Evolutionary conservation across 1,140 invertebrate genomes (phyloP), one percentile per base, ranked within the genome.

Genomic region (Colletes gigas): DNA sequence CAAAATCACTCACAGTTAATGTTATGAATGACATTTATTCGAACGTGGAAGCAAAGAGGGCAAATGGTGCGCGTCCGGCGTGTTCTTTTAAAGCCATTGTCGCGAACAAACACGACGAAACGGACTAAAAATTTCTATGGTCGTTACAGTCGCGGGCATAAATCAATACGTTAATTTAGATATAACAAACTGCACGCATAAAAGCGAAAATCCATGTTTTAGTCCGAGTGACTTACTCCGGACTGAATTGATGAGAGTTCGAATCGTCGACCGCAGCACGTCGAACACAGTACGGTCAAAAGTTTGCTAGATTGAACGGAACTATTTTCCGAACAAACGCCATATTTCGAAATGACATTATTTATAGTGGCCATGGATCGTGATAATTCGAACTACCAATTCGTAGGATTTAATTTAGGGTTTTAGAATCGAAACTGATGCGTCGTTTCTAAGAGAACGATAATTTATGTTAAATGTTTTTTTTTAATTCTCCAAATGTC

Each of bases 201-300:
- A 79, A 79, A 79, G 77, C 77, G 77, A 73, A 65, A 79, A 79
- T 17, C 60, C 77, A 17, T 79, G 77, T 79, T 79, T 72, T 47
- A 41, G 69, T 73, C 10, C 39, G 39, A 39, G 50, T 21, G 50
- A 60, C 50, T 71, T 72, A 55, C 50, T 50, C 15, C 41, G 44
- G 44, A 73, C 73, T 79, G 77, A 79, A 79, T 73, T 57, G 69
- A 79, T 59, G 77, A 73, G 69, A 79, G 50, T 73, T 66, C 77
- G 60, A 73, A 73, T 73, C 15, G 69, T 67, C 66, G 65, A 62
- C 39, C 65, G 59, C 41, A 14, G 66, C 74, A 44, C 17, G 67
- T 15, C 66, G 67, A 55, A 71, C 55, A 60, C 52, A 78, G 63
- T 78, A 77, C 41, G 44, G 50, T 57, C 59, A 59, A 67, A 82